Evolutionary conservation across 2,797 vertebrate species (phyloP), one percentile per base, ranked within the genome.

Genomic region (Phaenicophaeus curvirostris): DNA sequence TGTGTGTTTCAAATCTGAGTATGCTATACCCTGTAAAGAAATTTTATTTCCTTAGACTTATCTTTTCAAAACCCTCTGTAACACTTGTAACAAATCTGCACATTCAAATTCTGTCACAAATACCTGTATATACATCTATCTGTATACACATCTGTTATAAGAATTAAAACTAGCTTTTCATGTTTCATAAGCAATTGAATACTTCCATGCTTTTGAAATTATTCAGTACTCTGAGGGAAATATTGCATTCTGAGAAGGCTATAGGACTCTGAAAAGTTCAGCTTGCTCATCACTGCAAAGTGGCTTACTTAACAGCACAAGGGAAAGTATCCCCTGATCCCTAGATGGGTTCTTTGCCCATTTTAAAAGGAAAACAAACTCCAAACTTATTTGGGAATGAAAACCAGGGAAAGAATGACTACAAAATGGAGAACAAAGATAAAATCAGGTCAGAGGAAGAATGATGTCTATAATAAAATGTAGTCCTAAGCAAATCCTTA

Each of bases 331-430:
- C 7, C 28, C 28, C 16, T 9, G 4, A 58, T 18, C 63, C 30
- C 42, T n/a, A 8, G 8, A 28, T 0, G 3, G 15, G 14, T 59
- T 39, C 15, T 85, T 12, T 30, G 42, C 28, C 35, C 2, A 1
- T 63, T 83, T 35, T 13, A 51, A 27, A 74, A 59, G 39, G 15
- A 41, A 82, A 93, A 67, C 8, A 72, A 83, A 4, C 5, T 3
- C 20, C 54, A 55, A 3, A 54, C 8, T 74, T 57, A 28, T 67
- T 37, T 53, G 39, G 41, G 27, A 50, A 71, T 41, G 28, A 89
- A 80, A 93, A 55, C 13, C 15, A 6, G 18, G 31, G 9, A 28
- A 82, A 77, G 13, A 20, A 13, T 28, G 15, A 65, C 62, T 57
- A n/a, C 8, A 53, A 50, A 87, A 51, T 8, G 31, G 59, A 69